These are phyloP conservation scores for Sciurus vulgaris DNA, from an alignment of 2,797 vertebrate genomes.

Conservation along the genomic window DNA sequence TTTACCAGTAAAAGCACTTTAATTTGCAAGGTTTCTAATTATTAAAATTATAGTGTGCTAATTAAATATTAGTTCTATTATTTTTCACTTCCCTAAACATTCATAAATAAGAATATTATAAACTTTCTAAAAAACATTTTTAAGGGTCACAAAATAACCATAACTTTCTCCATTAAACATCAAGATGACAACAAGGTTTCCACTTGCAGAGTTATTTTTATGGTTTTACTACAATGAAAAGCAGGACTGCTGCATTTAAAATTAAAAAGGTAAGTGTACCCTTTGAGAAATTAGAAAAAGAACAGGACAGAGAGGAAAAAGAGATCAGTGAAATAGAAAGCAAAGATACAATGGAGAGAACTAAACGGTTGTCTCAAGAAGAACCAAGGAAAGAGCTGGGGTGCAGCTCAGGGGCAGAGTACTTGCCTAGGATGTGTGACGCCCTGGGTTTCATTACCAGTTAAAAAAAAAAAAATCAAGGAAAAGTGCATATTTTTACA, in stretches of 20 bases:
- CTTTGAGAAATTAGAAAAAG: slow-evolving; percentile 12
- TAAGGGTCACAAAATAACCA: not conserved
- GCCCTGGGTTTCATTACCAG: too few species aligned
- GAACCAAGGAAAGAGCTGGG: not conserved
- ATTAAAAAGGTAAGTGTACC: not conserved
- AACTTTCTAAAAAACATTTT: not conserved
- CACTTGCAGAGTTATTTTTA: not conserved
- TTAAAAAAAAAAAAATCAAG: not conserved
- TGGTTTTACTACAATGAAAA: not conserved
- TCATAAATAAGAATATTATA: not conserved
- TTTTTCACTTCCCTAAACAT: not conserved
- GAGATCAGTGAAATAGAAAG: not conserved
- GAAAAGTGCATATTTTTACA: not conserved
- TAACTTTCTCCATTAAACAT: not conserved
- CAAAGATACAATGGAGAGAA: slow-evolving; percentile 3
- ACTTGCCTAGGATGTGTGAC: too few species aligned
- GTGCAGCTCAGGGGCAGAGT: too few species aligned
- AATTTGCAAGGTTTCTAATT: slow-evolving; percentile 2
- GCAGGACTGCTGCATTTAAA: not conserved
- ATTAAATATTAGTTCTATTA: not conserved
- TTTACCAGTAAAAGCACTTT: not conserved
- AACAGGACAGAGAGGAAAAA: not conserved
- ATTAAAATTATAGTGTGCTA: not conserved
- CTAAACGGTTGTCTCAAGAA: not conserved
- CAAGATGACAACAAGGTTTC: not conserved